These are phyloP conservation scores for Harlomillsia oculata DNA, from an alignment of 1,140 invertebrate species.

Conservation along the genomic window DNA sequence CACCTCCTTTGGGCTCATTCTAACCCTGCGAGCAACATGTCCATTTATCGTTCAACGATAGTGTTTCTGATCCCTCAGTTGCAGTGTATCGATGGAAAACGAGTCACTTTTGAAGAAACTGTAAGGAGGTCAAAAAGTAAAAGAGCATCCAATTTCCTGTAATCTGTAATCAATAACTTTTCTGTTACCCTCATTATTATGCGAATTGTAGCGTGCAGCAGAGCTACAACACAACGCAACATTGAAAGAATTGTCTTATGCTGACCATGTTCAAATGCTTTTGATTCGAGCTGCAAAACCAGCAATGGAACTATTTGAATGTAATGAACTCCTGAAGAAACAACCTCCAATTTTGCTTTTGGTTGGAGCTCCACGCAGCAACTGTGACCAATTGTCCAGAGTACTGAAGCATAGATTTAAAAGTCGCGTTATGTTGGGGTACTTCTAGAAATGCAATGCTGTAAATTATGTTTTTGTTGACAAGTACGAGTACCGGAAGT, in stretches of 20 bases:
- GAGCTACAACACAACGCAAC: constrained; percentile 4
- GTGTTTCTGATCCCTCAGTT: constrained; percentile 12
- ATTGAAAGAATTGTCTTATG: constrained; percentile 5
- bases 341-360: constrained; percentile 17
- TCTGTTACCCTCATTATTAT: neutral
- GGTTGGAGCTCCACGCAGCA: constrained; percentile 6
- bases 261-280: neutral
- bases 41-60: neutral
- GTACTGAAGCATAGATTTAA: constrained; percentile 14
- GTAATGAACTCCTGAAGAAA: neutral
- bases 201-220: constrained; percentile 3
- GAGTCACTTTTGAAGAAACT: constrained; percentile 1
- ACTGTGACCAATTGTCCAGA: neutral
- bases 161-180: neutral
- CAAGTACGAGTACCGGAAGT: too few species aligned
- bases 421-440: constrained; percentile 10
- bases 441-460: too few species aligned
- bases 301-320: neutral
- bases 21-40: constrained; percentile 1
- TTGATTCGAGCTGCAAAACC: constrained; percentile 8
- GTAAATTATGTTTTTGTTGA: too few species aligned
- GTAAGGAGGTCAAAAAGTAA: neutral
- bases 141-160: neutral
- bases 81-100: neutral
- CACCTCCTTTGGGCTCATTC: neutral